Evolutionary conservation across 2,888 invertebrate genomes (phyloP), one percentile per base, ranked within the genome.

Genomic region (Dolichopus griseipennis): DNA sequence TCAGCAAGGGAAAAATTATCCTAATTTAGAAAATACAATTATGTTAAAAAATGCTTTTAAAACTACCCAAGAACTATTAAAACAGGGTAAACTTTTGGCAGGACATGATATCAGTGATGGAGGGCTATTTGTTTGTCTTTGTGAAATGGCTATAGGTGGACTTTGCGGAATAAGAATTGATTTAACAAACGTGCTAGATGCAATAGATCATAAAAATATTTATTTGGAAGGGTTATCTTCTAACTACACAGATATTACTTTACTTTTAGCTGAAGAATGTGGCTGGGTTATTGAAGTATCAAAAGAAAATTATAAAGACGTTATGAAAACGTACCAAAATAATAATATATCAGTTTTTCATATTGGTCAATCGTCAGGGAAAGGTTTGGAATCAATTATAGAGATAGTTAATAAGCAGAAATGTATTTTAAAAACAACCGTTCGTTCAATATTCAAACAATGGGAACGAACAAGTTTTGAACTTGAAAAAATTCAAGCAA

Each of bases 41-140:
- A 77, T 85, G 41, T 84, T 99, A 18, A 87, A 86, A 68, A 84
- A 86, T 66, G 89, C 93, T 0, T 99, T 99, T 78, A 86, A 87
- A 69, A 85, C 88, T 5, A 95, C 93, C 0, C 98, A 99, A 80
- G 83, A 85, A 71, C 83, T 97, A n/a, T 85, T 97, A 64, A 85
- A 86, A 82, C 88, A 76, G 61, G 73, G 73, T 0, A 74, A 76
- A 68, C 67, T 82, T 1, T 73, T 90, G 52, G 85, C 97, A 7
- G 97, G 97, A 0, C 98, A 99, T 79, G 98, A 99, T 79, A 85
- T 98, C 7, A 97, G 97, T 78, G 98, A 98, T 83, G 98, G 99
- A 27, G 98, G 99, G 41, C 83, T 98, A 43, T 84, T 98, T 63
- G 92, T 92, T 0, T 92, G 94, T 73, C 80, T 94, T 0, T 78